Conservation (phyloP, 2,888 invertebrate species). For the Anorthoa munda region DNA sequence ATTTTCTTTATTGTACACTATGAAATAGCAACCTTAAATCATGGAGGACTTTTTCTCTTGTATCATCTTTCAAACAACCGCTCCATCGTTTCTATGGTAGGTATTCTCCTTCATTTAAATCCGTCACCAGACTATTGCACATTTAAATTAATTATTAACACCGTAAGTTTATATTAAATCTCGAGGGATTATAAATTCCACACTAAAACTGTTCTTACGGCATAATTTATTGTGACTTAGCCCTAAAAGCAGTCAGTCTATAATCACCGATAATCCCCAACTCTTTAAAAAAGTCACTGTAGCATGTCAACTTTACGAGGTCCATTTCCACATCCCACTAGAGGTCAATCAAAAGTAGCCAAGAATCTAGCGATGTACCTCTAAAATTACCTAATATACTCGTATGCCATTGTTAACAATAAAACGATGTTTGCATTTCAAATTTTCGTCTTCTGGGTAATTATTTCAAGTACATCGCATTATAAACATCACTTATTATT, state of each 20-base stretch:
- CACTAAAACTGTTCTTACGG: background rate
- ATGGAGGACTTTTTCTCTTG: background rate
- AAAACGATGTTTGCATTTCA: constrained; percentile 24
- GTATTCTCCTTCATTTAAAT: background rate
- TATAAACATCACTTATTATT: background rate
- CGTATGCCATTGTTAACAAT: constrained; percentile 22
- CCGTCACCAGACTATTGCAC: background rate
- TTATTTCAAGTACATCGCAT: constrained; percentile 26
- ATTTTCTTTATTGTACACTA: no score
- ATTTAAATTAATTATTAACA: background rate
- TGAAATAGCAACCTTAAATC: background rate
- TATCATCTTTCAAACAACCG: background rate
- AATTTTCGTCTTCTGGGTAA: constrained; percentile 33
- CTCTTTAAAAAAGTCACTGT: background rate
- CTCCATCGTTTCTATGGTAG: background rate
- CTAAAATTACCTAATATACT: constrained; percentile 27
- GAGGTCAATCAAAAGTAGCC: constrained; percentile 24
- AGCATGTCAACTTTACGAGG: constrained; percentile 36
- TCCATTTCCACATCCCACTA: constrained; percentile 11
- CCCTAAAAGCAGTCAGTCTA: background rate
- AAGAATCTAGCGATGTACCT: constrained; percentile 12
- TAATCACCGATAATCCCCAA: constrained; percentile 15
- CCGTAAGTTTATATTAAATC: background rate
- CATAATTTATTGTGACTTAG: background rate
- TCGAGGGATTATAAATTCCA: background rate